Percentiles rank a stretch among this genome's conserved stretches.
Conservation (phyloP, 2,888 invertebrate genomes). For the Oeneis ivallda region DNA sequence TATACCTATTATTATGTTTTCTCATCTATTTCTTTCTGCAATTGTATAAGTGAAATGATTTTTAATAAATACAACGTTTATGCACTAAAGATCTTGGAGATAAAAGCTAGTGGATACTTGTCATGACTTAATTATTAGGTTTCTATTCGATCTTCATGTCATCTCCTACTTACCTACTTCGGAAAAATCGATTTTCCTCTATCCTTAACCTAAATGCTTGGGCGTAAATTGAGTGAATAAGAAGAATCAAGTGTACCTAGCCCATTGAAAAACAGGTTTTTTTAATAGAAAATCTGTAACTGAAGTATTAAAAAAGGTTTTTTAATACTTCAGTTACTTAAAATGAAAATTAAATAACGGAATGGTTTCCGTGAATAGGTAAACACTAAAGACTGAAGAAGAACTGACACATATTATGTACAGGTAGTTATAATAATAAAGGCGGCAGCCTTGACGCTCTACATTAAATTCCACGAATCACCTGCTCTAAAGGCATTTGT, state of each 20-base stretch:
- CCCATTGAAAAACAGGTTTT: too few species aligned
- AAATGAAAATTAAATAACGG: not conserved
- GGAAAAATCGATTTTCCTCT: not conserved
- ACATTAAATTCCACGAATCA: constrained; percentile 69
- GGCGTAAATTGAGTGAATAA: not conserved
- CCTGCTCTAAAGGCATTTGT: constrained; percentile 61
- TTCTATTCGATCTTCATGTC: not conserved
- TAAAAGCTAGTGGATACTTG: not conserved
- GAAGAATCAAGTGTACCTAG: too few species aligned
- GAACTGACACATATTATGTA: constrained; percentile 45
- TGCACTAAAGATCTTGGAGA: not conserved
- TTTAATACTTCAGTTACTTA: not conserved
- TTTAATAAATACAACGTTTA: not conserved
- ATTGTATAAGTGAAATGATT: not conserved
- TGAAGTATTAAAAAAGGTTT: too few species aligned
- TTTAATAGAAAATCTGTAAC: too few species aligned
- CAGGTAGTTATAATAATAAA: constrained; percentile 59
- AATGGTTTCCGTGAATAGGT: not conserved
- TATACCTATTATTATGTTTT: not conserved
- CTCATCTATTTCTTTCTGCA: not conserved
- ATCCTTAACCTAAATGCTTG: not conserved
- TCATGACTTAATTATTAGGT: not conserved
- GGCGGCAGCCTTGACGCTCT: constrained; percentile 55
- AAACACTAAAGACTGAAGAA: constrained; percentile 6
- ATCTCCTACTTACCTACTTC: too few species aligned